Base-by-base conservation (phyloP, 2,113 vertebrate species). In the Sylvilagus bachmani region DNA sequence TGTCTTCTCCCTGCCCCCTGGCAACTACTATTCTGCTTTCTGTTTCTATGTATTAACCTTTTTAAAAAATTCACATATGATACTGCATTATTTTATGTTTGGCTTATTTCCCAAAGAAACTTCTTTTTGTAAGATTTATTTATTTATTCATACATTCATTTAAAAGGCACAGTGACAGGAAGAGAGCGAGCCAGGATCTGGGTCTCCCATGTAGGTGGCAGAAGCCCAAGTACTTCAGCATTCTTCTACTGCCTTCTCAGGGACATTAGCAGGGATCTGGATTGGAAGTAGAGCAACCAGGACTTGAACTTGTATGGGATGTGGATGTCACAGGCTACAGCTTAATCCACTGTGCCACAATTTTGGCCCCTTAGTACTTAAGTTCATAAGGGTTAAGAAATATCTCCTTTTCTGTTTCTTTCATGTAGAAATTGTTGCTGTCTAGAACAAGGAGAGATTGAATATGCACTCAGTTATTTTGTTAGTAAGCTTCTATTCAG, bases 351-450 rank as follows among this genome's bases (percentile, higher is more conserved):
- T 58, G 8, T 58, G 55, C 16, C 64, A 62, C 69, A 44, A 5
- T 44, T 70, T 69, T 55, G 55, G 55, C 55, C 55, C 55, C 55
- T 58, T 58, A 58, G 55, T 17, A 58, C 1, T 70, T 90, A 78
- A 61, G 5, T 86, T 94, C 85, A 21, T 62, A 67, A 88, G 29
- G 25, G 10, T 89, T 77, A 80, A 84, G 44, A 73, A 81, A 73
- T 88, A 27, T 11, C 21, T 93, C 13, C 14, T 70, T 95, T 86
- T 85, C 5, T 83, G 4, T 93, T 96, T 51, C n/a, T 75, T 21
- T 1, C n/a, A 62, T 6, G 21, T 81, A 77, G 29, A 80, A 89
- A 73, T 89, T 22, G 62, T 80, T 53, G 13, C 19, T 78, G 70
- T 69, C 62, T 80, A 80, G 69, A 94, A 19, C 9, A 44, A 53